Base-by-base conservation (phyloP, 2,113 vertebrate genomes). In the Eulacestoma nigropectus region DNA sequence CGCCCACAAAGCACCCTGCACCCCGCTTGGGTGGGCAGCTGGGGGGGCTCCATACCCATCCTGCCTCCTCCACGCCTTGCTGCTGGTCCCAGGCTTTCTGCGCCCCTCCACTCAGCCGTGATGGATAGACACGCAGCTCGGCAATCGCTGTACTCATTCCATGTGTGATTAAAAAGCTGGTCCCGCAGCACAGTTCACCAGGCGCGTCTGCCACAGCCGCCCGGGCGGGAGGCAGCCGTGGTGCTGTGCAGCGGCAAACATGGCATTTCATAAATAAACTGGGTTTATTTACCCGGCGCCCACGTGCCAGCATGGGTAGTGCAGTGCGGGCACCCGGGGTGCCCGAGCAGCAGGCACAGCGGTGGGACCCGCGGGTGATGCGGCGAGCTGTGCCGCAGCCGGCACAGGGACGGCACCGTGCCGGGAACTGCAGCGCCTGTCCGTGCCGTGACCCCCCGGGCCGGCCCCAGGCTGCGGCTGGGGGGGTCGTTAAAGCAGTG, bases 401-500 rank as follows among this genome's bases (percentile, higher is more conserved):
- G 2, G 68, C 32, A 2, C 3, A 5, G 62, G 55, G 52, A 72
- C 10, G 2, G 68, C 83, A 11, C 33, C 4, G 4, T 3, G 6
- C 9, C 1, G 15, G 69, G 77, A 8, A 90, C 90, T 4, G 79
- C 93, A 78, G 72, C 13, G 47, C 49, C 57, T 83, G 76, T 55
- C 95, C 57, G 50, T 13, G 9, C 70, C 8, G 8, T 95, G 90
- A 91, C 90, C 83, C 73, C 50, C 65, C 2, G 4, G 84, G 89
- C 75, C 1, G 4, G 85, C 83, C 74, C 52, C 7, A 0, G 52
- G 86, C 84, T 95, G 75, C 44, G 13, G 90, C 82, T 27, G 47
- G 50, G 67, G 91, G 81, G 84, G 72, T 96, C 73, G 75, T 98
- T 98, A 98, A 98, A 97, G 93, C 95, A 50, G 94, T 98, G 98